These are phyloP conservation scores for Drosophila truncata DNA, from an alignment of 1,140 invertebrate genomes.

Conservation along the genomic window DNA sequence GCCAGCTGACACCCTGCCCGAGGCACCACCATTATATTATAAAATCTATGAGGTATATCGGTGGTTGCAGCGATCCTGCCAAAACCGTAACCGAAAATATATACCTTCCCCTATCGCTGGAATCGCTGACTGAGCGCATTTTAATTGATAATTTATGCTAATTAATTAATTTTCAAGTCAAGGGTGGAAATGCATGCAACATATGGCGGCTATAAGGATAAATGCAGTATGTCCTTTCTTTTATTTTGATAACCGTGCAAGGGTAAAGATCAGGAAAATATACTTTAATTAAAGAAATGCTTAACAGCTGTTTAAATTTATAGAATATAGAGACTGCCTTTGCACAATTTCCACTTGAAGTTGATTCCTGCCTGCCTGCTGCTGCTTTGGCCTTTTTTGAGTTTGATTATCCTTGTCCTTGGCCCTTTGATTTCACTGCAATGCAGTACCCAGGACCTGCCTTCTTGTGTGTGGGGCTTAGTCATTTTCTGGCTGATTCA, in stretches of 20 bases:
- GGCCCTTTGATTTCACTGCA: slow-evolving; percentile 43
- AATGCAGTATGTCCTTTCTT: slow-evolving; percentile 3
- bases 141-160: slow-evolving; percentile 78
- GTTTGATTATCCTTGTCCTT: slow-evolving; percentile 39
- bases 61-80: slow-evolving; percentile 36
- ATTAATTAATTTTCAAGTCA: slow-evolving; percentile 67
- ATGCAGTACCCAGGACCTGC: slow-evolving; percentile 13
- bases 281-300: too few relatives aligned
- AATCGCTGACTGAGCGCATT: slow-evolving; percentile 58
- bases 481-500: slow-evolving; percentile 38
- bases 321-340: neutral
- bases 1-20: slow-evolving; percentile 23
- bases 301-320: slow-evolving; percentile 2
- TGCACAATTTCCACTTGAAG: neutral
- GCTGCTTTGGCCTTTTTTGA: neutral
- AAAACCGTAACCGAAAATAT: slow-evolving; percentile 7
- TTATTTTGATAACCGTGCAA: slow-evolving; percentile 23
- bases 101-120: slow-evolving; percentile 13
- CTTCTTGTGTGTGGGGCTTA: slow-evolving; percentile 7
- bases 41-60: neutral
- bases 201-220: slow-evolving; percentile 39
- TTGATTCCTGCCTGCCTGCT: neutral
- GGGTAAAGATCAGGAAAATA: slow-evolving; percentile 8
- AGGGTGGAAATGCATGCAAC: slow-evolving; percentile 38
- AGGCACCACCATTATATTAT: slow-evolving; percentile 9